Percentiles rank a stretch among this genome's conserved stretches.
These are phyloP conservation scores for Trichogramma dendrolimi DNA, from an alignment of 2,888 invertebrate genomes.

Conservation along the genomic window DNA sequence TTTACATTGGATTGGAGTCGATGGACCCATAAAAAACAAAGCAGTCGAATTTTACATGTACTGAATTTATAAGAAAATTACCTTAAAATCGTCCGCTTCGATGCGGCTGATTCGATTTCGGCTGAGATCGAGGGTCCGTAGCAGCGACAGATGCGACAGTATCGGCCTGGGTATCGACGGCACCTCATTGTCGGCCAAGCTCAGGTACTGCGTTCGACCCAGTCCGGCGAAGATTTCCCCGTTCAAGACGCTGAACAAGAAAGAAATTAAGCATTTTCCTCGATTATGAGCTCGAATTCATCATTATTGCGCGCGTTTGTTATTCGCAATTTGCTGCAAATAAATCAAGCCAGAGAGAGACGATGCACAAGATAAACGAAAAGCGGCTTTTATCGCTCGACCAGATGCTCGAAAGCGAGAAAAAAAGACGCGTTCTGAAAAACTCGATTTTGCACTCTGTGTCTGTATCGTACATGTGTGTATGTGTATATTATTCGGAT, in stretches of 20 bases:
- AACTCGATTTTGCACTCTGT: too few species aligned
- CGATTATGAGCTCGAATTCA: slow-evolving; percentile 7
- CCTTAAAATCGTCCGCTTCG: slow-evolving; percentile 71
- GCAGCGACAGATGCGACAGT: slow-evolving; percentile 69
- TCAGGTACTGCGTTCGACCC: slow-evolving; percentile 69
- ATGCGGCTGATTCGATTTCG: slow-evolving; percentile 74
- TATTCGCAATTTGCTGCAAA: not conserved
- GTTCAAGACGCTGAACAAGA: slow-evolving; percentile 64
- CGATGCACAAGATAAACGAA: too few species aligned
- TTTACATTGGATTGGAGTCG: not conserved
- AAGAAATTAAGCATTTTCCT: not conserved
- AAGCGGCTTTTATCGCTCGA: not conserved
- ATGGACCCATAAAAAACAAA: not conserved
- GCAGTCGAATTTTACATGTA: not conserved
- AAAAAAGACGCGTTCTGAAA: too few species aligned
- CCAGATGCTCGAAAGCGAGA: not conserved
- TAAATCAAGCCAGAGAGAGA: too few species aligned
- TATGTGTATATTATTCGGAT: too few species aligned
- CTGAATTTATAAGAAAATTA: slow-evolving; percentile 49
- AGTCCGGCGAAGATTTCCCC: slow-evolving; percentile 73
- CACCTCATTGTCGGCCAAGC: slow-evolving; percentile 75
- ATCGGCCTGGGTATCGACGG: slow-evolving; percentile 72
- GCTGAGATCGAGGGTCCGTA: slow-evolving; percentile 77
- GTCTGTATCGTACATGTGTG: too few species aligned
- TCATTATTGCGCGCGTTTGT: not conserved